Conservation (phyloP, 2,797 vertebrate genomes). For the Eidolon dupreanum region DNA sequence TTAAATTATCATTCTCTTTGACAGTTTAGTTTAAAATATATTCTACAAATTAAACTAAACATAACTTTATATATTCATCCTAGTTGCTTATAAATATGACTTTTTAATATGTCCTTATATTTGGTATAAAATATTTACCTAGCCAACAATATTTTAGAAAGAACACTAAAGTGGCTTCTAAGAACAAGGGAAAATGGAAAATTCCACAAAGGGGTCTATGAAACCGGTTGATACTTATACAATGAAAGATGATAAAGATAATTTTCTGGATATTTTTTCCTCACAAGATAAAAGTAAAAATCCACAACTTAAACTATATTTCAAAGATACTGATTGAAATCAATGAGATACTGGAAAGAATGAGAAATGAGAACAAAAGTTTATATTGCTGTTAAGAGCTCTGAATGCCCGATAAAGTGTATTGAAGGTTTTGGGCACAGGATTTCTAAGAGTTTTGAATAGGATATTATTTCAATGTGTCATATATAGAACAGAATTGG, state of each 20-base stretch:
- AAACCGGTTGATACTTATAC: not conserved
- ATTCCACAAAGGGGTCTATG: not conserved
- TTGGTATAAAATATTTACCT: not conserved
- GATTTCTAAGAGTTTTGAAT: not conserved
- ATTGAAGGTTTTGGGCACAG: not conserved
- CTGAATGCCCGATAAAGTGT: not conserved
- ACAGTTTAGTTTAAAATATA: not conserved
- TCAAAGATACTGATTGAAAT: not conserved
- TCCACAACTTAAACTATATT: not conserved
- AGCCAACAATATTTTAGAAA: not conserved
- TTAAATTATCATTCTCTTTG: not conserved
- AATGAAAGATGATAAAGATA: not conserved
- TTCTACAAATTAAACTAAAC: not conserved
- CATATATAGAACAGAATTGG: not conserved
- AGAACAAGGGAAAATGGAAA: not conserved
- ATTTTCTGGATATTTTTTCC: not conserved
- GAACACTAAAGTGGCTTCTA: not conserved
- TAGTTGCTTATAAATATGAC: not conserved
- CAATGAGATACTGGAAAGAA: not conserved
- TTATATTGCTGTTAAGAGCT: not conserved
- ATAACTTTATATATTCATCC: not conserved
- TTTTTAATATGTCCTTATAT: not conserved
- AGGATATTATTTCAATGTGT: not conserved
- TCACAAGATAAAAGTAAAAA: not conserved
- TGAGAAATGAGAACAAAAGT: not conserved